Conservation (phyloP, 1,140 invertebrate genomes). For the Drosophila nebulosa region DNA sequence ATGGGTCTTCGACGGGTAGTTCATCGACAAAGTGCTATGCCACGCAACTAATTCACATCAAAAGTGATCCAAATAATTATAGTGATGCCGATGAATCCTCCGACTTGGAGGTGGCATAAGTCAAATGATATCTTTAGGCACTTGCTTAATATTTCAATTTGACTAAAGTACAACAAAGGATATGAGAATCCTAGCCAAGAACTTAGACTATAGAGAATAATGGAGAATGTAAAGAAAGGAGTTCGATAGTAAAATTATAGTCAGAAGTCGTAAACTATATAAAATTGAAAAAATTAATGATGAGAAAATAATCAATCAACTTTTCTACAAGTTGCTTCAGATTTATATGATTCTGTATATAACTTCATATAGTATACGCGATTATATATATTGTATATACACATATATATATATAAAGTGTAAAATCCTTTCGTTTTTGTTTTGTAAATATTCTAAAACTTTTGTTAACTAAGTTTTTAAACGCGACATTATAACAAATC, state of each 20-base stretch:
- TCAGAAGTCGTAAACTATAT: not conserved
- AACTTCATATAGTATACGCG: conserved; percentile 13
- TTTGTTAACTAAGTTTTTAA: conserved; percentile 59
- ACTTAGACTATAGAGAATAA: not conserved
- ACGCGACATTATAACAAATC: conserved; percentile 38
- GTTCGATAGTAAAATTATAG: not conserved
- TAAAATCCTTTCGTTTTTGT: conserved; percentile 31
- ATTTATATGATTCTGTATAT: conserved; percentile 17
- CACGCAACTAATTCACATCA: conserved; percentile 72
- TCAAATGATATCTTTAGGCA: not conserved
- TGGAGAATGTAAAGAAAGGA: not conserved
- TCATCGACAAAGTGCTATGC: conserved; percentile 62
- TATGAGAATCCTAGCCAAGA: not conserved
- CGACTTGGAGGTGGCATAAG: conserved; percentile 83
- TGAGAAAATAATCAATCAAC: not conserved
- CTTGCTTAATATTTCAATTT: not conserved
- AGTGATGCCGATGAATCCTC: conserved; percentile 83
- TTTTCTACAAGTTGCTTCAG: not conserved
- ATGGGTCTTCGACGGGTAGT: conserved; percentile 10
- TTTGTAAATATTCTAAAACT: conserved; percentile 54
- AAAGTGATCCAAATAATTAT: conserved; percentile 79
- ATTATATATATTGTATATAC: conserved; percentile 1
- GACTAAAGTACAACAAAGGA: not conserved
- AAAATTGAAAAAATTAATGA: not conserved
- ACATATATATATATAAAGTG: conserved; percentile 1